A percentile compares a stretch with the other conserved stretches of the same genome.
Conservation (phyloP, 1,140 invertebrate genomes). For the Halyomorpha halys region DNA sequence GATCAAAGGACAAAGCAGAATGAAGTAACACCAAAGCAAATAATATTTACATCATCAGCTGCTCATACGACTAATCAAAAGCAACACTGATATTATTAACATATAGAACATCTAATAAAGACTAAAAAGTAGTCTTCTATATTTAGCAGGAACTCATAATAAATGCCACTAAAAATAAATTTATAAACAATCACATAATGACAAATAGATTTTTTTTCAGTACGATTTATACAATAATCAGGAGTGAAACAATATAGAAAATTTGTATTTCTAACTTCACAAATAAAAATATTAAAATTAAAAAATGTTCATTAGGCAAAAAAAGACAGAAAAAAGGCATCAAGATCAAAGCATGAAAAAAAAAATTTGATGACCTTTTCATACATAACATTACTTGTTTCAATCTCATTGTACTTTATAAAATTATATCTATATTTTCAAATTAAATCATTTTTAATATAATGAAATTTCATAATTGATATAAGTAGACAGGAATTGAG, state of each 20-base stretch:
- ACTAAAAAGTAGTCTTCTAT: conserved; percentile 3
- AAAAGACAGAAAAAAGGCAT: not conserved
- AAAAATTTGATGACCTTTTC: too few relatives aligned
- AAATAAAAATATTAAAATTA: not conserved
- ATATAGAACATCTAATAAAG: conserved; percentile 1
- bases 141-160: conserved; percentile 18
- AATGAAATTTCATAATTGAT: too few relatives aligned
- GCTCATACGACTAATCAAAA: conserved; percentile 9
- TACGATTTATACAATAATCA: not conserved
- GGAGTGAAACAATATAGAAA: not conserved
- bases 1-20: conserved; percentile 19
- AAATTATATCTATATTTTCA: too few relatives aligned
- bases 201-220: not conserved
- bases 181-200: conserved; percentile 9
- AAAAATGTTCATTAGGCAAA: not conserved
- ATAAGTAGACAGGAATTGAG: too few relatives aligned
- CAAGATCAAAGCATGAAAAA: too few relatives aligned
- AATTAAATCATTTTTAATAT: too few relatives aligned
- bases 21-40: conserved; percentile 3
- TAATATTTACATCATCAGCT: conserved; percentile 13
- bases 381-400: too few relatives aligned
- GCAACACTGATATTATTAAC: conserved; percentile 12
- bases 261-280: not conserved
- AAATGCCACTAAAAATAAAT: conserved; percentile 12
- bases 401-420: too few relatives aligned